Base-by-base conservation (phyloP, 2,888 invertebrate genomes). In the Ophion costatus region DNA sequence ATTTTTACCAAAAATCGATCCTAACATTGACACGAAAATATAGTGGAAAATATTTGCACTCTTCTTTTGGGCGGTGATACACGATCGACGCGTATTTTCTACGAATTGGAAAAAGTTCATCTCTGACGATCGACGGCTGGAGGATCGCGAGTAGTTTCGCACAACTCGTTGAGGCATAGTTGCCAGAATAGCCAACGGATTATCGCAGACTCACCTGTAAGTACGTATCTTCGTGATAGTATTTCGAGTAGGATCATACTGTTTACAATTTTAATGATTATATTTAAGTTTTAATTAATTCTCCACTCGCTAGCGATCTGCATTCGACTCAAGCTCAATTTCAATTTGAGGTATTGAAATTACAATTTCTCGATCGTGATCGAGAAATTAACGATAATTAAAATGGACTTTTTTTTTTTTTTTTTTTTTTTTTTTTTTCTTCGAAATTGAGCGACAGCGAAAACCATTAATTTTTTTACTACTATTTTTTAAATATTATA, bases 121-220 rank as follows among this genome's bases (percentile, higher is more conserved):
- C 7, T 66, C 29, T 56, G 20, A 29, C 33, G 20, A 38, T 33
- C 42, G 10, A 29, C 9, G 7, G 11, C 38, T 2, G 3, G 17
- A 29, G 9, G 51, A 70, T 63, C 22, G 29, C 67, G 61, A 61
- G 61, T 63, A 69, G 67, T 3, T 20, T 71, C 14, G 24, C 38
- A 59, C 20, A 29, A 38, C 29, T 45, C 29, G 24, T 7, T n/a
- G 57, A 57, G 20, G 14, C 20, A 61, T 3, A 33, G n/a, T 14
- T 24, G 7, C 56, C 57, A 33, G 42, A 66, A 66, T 20, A 24
- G 20, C 38, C 24, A 57, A 64, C 51, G 64, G 73, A 74, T 80
- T 67, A 74, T n/a, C 22, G 17, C 73, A 67, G 22, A 56, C 20
- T 2, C 7, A 79, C 64, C 66, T 29, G 80, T 80, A 42, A 80